phyloP scores from a whole-genome alignment of 2,797 vertebrate genomes.

The Scarus forsteni region DNA sequence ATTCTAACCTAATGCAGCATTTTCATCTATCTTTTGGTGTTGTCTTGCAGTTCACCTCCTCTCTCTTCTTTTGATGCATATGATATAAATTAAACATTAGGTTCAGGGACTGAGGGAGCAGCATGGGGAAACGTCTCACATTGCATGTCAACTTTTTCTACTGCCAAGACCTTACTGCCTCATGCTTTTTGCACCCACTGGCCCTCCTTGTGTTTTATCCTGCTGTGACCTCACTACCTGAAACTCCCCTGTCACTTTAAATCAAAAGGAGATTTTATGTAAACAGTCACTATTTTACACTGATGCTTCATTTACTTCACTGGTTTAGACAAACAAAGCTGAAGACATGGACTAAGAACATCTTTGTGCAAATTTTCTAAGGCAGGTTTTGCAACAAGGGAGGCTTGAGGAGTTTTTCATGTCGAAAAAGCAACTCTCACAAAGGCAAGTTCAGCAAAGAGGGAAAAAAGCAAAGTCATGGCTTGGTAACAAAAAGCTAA shows the following conservation, averaged over 20 bases:
- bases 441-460: too few relatives aligned
- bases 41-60: not conserved
- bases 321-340: not conserved
- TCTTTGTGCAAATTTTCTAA: too few relatives aligned
- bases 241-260: not conserved
- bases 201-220: not conserved
- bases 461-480: too few relatives aligned
- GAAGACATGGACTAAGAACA: too few relatives aligned
- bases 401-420: too few relatives aligned
- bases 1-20: not conserved
- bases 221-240: not conserved
- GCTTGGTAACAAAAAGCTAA: too few relatives aligned
- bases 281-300: not conserved
- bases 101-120: slow-evolving; percentile 11
- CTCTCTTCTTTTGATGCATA: slow-evolving; percentile 30
- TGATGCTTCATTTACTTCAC: not conserved
- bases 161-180: not conserved
- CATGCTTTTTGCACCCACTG: not conserved
- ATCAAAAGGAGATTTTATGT: not conserved
- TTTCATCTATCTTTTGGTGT: not conserved
- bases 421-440: too few relatives aligned
- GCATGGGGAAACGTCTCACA: slow-evolving; percentile 28
- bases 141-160: slow-evolving; percentile 17
- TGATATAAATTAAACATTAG: slow-evolving; percentile 49
- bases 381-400: too few relatives aligned